phyloP scores from a whole-genome alignment of 2,797 vertebrate genomes.

The Gambelia wislizenii region DNA sequence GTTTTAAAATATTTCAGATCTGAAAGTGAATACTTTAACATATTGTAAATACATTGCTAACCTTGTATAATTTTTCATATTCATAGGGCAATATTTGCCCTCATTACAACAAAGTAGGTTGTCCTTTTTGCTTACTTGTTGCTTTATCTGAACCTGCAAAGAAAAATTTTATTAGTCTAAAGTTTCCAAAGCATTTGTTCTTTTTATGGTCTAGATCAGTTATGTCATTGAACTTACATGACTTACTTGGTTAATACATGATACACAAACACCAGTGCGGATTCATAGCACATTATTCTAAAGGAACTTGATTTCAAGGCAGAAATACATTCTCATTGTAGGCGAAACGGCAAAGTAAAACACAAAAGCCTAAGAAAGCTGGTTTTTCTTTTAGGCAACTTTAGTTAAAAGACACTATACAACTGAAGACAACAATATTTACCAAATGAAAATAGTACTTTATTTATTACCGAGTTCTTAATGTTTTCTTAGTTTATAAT shows the following conservation, averaged over 20 bases:
- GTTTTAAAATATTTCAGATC: not conserved
- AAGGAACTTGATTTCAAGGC: not conserved
- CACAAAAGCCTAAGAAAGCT: not conserved
- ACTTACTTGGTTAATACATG: not conserved
- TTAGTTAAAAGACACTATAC: not conserved
- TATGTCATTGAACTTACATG: not conserved
- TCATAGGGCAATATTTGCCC: conserved; percentile 57
- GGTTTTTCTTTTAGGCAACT: not conserved
- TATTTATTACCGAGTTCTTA: not conserved
- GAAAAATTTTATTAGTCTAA: conserved; percentile 39
- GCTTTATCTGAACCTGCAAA: conserved; percentile 77
- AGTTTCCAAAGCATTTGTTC: not conserved
- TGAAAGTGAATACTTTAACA: not conserved
- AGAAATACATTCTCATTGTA: not conserved
- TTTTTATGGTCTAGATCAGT: not conserved
- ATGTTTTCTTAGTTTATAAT: not conserved
- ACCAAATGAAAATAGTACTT: not conserved
- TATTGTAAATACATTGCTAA: conserved; percentile 57
- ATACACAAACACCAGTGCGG: not conserved
- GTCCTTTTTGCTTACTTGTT: conserved; percentile 67
- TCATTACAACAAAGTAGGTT: conserved; percentile 74
- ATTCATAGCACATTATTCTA: not conserved
- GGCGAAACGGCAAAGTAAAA: not conserved
- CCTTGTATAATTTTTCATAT: conserved; percentile 72
- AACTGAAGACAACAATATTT: not conserved